Evolutionary conservation across 2,797 vertebrate genomes (phyloP).

Genomic region (Tympanoctomys barrerae): DNA sequence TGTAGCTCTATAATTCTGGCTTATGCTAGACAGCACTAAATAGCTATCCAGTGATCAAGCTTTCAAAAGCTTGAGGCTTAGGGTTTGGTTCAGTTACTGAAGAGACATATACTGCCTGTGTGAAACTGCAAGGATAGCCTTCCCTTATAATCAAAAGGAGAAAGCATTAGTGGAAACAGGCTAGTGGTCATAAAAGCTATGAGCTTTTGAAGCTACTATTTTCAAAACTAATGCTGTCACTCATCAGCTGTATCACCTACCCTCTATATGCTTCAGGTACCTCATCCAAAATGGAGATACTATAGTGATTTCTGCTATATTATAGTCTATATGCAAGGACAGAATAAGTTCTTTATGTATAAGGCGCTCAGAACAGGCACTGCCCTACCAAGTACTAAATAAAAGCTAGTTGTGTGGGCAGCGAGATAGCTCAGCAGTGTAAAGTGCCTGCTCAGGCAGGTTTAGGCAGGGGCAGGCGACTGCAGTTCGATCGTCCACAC

Average conservation of each 20-base stretch:
- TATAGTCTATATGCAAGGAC: background rate
- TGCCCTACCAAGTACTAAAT: background rate
- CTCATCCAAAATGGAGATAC: background rate
- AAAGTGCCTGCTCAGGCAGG: no score
- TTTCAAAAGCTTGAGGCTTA: slow-evolving; percentile 28
- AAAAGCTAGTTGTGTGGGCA: background rate
- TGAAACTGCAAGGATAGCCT: background rate
- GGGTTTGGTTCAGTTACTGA: background rate
- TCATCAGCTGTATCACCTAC: background rate
- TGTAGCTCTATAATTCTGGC: background rate
- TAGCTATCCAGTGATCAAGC: background rate
- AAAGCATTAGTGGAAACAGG: background rate
- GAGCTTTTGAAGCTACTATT: background rate
- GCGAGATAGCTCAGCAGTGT: no score
- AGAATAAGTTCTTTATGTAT: background rate
- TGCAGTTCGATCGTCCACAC: no score
- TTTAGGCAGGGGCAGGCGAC: no score
- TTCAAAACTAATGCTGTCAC: background rate
- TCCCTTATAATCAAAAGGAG: background rate
- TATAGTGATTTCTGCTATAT: background rate
- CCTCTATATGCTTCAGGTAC: background rate
- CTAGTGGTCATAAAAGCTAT: background rate
- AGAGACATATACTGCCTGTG: background rate
- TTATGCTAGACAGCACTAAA: background rate
- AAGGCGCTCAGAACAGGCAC: background rate